Base-by-base conservation (phyloP, 1,140 invertebrate species). In the Drosophila nannoptera region DNA sequence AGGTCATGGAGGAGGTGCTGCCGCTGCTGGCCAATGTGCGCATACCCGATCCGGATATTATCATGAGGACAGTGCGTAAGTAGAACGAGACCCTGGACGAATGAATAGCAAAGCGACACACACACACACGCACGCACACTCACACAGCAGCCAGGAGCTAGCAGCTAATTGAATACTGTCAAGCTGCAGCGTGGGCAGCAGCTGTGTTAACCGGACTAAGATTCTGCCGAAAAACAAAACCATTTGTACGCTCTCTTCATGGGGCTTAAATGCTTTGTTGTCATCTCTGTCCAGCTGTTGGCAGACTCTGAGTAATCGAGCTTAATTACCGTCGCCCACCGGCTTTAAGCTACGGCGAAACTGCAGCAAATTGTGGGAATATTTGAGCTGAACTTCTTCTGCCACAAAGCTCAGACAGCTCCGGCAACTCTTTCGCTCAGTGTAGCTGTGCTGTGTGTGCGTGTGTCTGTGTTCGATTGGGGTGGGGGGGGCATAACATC, bases 1-100 rank as follows among this genome's bases (percentile, higher is more conserved):
- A 92, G 80, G 96, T 99, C 49, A 93, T 97, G 68, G 97, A 98
- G 75, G 95, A 97, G 72, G 96, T 99, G 0, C 92, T 99, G 69
- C 97, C 97, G 0, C 92, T 98, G 59, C 91, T 99, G n/a, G 95
- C 94, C 68, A 94, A 96, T 69, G 95, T 97, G 56, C 93, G 94
- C 46, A 92, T 97, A 31, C 94, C 95, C 53, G 97, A 99, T 89
- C 95, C 97, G 0, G 94, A 95, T 77, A 93, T 96, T 50, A 92
- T 94, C 45, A 90, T 94, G 69, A 92, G 94, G 87, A 94, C 96
- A 90, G 94, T 96, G 90, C 93, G 95, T 96, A 93, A 96, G 95
- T 96, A 75, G 46, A 66, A 12, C 32, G 29, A 14, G 42, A 42
- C 40, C 35, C 22, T 22, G 42, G 69, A 46, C 58, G 45, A 8